phyloP scores from a whole-genome alignment of 2,888 invertebrate species.

The Nesidiocoris tenuis region DNA sequence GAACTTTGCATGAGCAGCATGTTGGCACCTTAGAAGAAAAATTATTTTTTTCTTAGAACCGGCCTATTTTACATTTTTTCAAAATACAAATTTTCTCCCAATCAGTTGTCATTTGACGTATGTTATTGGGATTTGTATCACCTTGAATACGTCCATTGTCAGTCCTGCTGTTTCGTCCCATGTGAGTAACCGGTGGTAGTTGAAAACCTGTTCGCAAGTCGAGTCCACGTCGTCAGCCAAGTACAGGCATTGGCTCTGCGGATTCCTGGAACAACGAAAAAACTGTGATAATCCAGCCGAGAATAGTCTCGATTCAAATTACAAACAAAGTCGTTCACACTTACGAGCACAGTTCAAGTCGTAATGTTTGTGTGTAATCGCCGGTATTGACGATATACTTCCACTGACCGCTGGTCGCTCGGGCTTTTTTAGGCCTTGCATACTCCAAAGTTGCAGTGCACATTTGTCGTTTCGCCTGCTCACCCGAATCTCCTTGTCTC shows the following conservation, averaged over 20 bases:
- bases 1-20: slow-evolving; percentile 79
- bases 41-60: too few species aligned
- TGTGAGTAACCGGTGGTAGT: slow-evolving; percentile 76
- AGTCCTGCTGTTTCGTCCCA: slow-evolving; percentile 79
- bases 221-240: slow-evolving; percentile 77
- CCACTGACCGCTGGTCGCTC: slow-evolving; percentile 78
- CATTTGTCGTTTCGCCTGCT: slow-evolving; percentile 64
- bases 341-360: slow-evolving; percentile 79
- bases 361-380: slow-evolving; percentile 77
- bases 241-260: slow-evolving; percentile 74
- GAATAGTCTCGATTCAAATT: too few species aligned
- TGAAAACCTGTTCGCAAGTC: slow-evolving; percentile 78
- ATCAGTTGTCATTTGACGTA: too few species aligned
- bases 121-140: too few species aligned
- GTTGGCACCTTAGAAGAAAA: slow-evolving; percentile 66
- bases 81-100: too few species aligned
- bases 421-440: slow-evolving; percentile 75
- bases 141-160: slow-evolving; percentile 82
- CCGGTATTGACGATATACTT: slow-evolving; percentile 84
- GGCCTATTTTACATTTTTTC: too few species aligned
- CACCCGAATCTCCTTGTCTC: slow-evolving; percentile 45
- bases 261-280: slow-evolving; percentile 64
- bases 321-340: too few species aligned
- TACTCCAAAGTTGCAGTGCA: slow-evolving; percentile 77
- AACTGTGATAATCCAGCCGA: too few species aligned